These are phyloP conservation scores for Sparidentex hasta DNA, from an alignment of 2,797 vertebrate genomes.

Conservation along the genomic window DNA sequence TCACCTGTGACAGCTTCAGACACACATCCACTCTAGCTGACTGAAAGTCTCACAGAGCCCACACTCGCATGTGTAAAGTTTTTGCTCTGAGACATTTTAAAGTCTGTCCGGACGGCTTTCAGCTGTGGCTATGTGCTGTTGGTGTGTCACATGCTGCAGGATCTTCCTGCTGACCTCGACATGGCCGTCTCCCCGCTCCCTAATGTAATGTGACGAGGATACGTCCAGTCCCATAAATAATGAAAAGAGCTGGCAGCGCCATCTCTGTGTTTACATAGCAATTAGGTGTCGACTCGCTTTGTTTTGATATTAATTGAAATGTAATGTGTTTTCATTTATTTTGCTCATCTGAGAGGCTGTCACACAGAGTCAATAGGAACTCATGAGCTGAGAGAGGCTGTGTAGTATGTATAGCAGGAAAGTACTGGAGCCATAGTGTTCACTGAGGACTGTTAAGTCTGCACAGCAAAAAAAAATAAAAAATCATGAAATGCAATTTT, in stretches of 20 bases:
- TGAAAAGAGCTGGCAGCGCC: slow-evolving; percentile 72
- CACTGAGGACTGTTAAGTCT: too few species aligned
- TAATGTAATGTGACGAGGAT: slow-evolving; percentile 83
- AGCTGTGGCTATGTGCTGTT: background rate
- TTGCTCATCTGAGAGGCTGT: slow-evolving; percentile 48
- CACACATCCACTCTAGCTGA: background rate
- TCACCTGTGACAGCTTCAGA: background rate
- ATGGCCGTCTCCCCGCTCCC: slow-evolving; percentile 33
- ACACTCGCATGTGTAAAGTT: slow-evolving; percentile 1
- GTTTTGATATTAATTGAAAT: slow-evolving; percentile 81
- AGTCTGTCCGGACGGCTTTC: slow-evolving; percentile 22
- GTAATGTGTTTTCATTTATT: slow-evolving; percentile 72
- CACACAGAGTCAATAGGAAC: slow-evolving; percentile 56
- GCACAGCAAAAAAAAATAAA: too few species aligned
- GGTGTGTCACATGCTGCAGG: slow-evolving; percentile 46
- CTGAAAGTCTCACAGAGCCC: slow-evolving; percentile 10
- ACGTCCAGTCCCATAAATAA: slow-evolving; percentile 81
- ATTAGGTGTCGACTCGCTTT: slow-evolving; percentile 70
- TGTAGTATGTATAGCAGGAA: background rate
- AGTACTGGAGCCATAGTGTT: too few species aligned
- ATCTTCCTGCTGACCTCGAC: slow-evolving; percentile 58
- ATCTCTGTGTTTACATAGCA: slow-evolving; percentile 75
- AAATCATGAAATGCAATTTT: too few species aligned
- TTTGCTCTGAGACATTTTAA: background rate
- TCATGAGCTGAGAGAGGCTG: slow-evolving; percentile 33